Percentiles rank a stretch among this genome's conserved stretches.
Conservation (phyloP, 2,113 vertebrate genomes). For the Dicaeum eximium region DNA sequence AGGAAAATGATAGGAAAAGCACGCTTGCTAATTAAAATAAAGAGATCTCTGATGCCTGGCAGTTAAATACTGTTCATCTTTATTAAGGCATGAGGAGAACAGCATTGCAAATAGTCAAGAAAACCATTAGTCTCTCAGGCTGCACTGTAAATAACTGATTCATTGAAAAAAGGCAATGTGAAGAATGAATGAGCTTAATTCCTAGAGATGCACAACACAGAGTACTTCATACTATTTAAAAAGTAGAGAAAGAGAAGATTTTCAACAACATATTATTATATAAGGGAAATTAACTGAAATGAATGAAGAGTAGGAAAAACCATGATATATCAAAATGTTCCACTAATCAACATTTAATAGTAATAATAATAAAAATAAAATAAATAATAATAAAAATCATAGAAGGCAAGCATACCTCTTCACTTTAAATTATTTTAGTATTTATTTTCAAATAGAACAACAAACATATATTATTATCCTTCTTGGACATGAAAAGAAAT, state of each 20-base stretch:
- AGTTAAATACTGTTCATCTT: constrained; percentile 19
- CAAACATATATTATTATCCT: not conserved
- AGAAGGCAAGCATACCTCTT: not conserved
- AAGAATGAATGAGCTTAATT: not conserved
- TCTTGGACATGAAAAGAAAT: not conserved
- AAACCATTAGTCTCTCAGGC: not conserved
- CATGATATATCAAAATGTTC: not conserved
- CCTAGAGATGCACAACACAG: not conserved
- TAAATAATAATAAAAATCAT: not conserved
- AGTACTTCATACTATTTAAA: not conserved
- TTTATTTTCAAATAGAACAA: not conserved
- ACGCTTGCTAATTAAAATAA: not conserved
- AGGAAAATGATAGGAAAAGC: not conserved
- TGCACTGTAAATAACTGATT: not conserved
- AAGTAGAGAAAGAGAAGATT: not conserved
- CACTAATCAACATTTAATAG: not conserved
- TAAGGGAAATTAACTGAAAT: not conserved
- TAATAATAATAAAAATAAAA: not conserved
- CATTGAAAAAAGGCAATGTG: not conserved
- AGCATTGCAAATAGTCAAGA: not conserved
- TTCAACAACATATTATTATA: not conserved
- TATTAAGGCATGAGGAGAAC: not conserved
- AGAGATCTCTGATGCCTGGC: not conserved
- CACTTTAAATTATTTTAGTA: not conserved
- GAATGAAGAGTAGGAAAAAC: not conserved